Evolutionary conservation across 2,797 vertebrate genomes (phyloP).

Genomic region (Pteropus rufus): DNA sequence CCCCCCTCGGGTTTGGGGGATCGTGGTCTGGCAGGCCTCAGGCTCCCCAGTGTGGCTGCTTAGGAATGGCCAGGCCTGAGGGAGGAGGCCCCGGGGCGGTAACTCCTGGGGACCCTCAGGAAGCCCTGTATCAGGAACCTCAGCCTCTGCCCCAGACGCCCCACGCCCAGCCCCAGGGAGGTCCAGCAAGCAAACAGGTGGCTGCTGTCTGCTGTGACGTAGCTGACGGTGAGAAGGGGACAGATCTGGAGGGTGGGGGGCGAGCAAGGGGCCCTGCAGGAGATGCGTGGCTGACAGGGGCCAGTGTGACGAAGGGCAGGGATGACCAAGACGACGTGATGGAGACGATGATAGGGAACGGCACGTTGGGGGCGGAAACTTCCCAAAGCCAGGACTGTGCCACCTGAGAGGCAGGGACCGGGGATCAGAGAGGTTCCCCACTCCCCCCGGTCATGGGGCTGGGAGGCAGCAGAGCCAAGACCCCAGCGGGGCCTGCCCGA

Average conservation of each 20-base stretch:
- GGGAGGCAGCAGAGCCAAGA: neutral
- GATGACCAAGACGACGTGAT: rapidly evolving
- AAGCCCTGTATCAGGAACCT: neutral
- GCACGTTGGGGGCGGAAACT: neutral
- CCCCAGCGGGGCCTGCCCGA: neutral
- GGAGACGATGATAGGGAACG: rapidly evolving
- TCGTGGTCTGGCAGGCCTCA: rapidly evolving
- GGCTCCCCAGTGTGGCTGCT: neutral
- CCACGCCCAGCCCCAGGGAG: neutral
- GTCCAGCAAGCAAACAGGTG: rapidly evolving
- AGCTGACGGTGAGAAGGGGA: neutral
- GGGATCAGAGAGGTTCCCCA: neutral
- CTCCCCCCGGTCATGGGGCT: neutral
- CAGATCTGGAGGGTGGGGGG: rapidly evolving
- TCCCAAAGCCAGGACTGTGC: neutral
- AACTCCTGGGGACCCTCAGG: rapidly evolving
- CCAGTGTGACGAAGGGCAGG: rapidly evolving
- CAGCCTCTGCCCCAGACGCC: rapidly evolving
- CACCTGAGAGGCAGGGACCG: rapidly evolving
- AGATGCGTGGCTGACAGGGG: rapidly evolving
- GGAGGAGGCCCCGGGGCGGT: neutral
- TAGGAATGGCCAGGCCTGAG: neutral
- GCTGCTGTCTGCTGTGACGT: neutral
- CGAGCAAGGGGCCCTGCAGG: neutral
- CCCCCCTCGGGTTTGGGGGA: neutral